These are phyloP conservation scores for Danaus melanippus DNA, from an alignment of 1,140 invertebrate species.

Conservation along the genomic window DNA sequence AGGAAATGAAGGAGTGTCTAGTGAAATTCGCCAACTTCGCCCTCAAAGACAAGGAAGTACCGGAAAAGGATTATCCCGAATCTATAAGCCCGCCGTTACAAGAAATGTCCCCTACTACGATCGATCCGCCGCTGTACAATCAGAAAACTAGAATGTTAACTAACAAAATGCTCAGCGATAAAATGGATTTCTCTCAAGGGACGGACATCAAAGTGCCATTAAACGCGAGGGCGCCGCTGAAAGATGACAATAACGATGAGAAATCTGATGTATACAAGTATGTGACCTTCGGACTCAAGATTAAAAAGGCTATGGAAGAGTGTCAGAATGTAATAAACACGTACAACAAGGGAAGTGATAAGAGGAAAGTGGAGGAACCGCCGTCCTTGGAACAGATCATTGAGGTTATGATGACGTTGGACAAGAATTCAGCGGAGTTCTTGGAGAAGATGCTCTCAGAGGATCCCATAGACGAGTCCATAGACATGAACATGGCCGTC, in stretches of 20 bases:
- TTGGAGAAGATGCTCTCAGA: slow-evolving; percentile 48
- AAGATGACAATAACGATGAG: slow-evolving; percentile 18
- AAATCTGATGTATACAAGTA: slow-evolving; percentile 49
- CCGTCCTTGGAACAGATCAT: slow-evolving; percentile 56
- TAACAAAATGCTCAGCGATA: slow-evolving; percentile 43
- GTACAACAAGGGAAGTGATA: slow-evolving; percentile 44
- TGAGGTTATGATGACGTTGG: slow-evolving; percentile 57
- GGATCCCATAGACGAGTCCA: slow-evolving; percentile 34
- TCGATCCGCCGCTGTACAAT: slow-evolving; percentile 46
- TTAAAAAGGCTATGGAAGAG: slow-evolving; percentile 64
- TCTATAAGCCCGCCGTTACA: slow-evolving; percentile 58
- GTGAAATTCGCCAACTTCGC: slow-evolving; percentile 59
- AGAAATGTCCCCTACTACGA: slow-evolving; percentile 54
- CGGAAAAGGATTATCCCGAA: slow-evolving; percentile 38
- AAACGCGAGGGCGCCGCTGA: slow-evolving; percentile 25
- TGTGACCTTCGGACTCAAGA: slow-evolving; percentile 54
- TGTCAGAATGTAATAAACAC: slow-evolving; percentile 64
- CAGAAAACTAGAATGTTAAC: slow-evolving; percentile 45
- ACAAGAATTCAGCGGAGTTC: slow-evolving; percentile 53
- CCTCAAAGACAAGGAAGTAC: slow-evolving; percentile 24
- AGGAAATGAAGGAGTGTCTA: slow-evolving; percentile 60
- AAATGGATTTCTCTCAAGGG: slow-evolving; percentile 30
- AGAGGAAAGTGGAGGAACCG: slow-evolving; percentile 27
- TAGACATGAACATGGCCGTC: slow-evolving; percentile 41
- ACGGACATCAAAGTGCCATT: slow-evolving; percentile 31